Evolutionary conservation across 2,888 invertebrate species (phyloP), one percentile per base, ranked within the genome.

Genomic region (Corythucha ciliata): DNA sequence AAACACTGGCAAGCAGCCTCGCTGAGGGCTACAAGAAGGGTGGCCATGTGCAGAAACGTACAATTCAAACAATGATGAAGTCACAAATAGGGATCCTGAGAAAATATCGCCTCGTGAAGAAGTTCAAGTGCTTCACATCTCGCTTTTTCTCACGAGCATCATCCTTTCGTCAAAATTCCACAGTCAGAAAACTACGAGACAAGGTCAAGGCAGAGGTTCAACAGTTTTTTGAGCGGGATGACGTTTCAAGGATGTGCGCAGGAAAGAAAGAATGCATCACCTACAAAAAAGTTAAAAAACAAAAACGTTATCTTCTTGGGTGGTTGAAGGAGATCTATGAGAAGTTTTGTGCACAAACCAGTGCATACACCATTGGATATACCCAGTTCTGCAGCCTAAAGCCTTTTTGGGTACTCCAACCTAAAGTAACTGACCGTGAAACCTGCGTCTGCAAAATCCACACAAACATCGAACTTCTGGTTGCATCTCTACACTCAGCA

Each of bases 351-450:
- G 29, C 29, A 10, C 7, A 29, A 27, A 27, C 34, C 27, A 16
- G 18, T 26, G 4, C 18, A 1, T 45, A 18, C 8, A 44, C 26
- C 25, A 14, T 49, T 27, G 21, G 42, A 1, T 49, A 45, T 8
- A 40, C 22, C 2, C 18, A 25, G 2, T 49, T 49, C 29, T 50
- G 46, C 44, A 36, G 26, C 20, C 26, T 54, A 18, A 18, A 32
- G 22, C 54, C 54, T 14, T 54, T 54, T 34, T 54, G 54, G 54
- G 46, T 51, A 14, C 25, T 54, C 12, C 4, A 16, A 29, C 45
- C 21, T 20, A 26, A 46, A 32, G 40, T 51, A 20, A 14, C 16
- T 6, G 29, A 48, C 12, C 27, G 55, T 6, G 45, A 55, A 10
- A 55, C 40, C n/a, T 48, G 46, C 16, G 14, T 45, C 26, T 54